Evolutionary conservation across 2,888 invertebrate species (phyloP), one percentile per base, ranked within the genome.

Genomic region (Eristalis intricaria): DNA sequence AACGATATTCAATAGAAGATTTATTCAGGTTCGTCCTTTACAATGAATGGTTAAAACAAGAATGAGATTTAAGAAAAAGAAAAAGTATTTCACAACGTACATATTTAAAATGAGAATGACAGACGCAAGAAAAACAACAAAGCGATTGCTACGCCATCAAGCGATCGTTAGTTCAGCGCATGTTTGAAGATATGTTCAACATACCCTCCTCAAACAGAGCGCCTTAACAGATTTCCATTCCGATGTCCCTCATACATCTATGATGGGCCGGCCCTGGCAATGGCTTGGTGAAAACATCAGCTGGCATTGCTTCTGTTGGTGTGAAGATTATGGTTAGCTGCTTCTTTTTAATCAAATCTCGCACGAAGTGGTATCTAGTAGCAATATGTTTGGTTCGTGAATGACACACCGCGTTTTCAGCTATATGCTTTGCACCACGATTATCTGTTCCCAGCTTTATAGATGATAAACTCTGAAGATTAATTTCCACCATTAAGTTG

Each of bases 161-260:
- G 15, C 43, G 43, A 50, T 50, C 1, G 43, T 50, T 50, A 50
- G n/a, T 5, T 43, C 4, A 43, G 43, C 43, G 80, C 60, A 74
- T 82, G 32, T 74, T 89, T 26, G 23, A 65, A 61, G 68, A 75
- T 60, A 60, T 38, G 26, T 64, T 32, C 29, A n/a, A 69, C 56
- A 74, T 69, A 74, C 50, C 58, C 26, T 63, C 73, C 35, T 50
- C 43, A 50, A 50, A 50, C 43, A 50, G 43, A 0, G 43, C 43
- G 43, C n/a, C 3, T 50, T 50, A 15, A 50, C n/a, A 50, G n/a
- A 7, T 50, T n/a, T 50, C 43, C 43, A 50, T 50, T 50, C 43
- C 43, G 43, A 50, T 50, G 43, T 50, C 43, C 43, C 43, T 50
- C 43, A 50, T 19, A 50, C 43, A 50, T 50, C n/a, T 50, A n/a